These are phyloP conservation scores for Ptilorrhoa leucosticta DNA, from an alignment of 2,113 vertebrate genomes.

Conservation along the genomic window DNA sequence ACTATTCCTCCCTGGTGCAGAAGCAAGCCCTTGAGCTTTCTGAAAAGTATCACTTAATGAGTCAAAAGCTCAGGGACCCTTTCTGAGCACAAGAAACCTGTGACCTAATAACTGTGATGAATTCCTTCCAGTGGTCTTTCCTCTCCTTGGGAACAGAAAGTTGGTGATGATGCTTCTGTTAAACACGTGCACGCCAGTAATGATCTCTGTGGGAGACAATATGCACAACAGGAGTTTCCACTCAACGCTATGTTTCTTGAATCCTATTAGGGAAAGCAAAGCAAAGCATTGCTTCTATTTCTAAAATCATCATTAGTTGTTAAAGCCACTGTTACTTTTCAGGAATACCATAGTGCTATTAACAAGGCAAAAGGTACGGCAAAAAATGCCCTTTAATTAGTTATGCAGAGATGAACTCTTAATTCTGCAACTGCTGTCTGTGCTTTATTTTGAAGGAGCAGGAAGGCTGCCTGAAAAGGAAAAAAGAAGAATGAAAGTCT, in stretches of 20 bases:
- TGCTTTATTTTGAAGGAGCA: background rate
- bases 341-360: background rate
- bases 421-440: background rate
- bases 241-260: background rate
- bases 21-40: background rate
- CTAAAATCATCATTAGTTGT: background rate
- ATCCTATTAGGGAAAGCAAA: background rate
- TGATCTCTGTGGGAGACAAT: background rate
- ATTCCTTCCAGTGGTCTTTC: background rate
- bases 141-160: background rate
- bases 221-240: background rate
- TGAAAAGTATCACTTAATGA: background rate
- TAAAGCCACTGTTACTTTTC: background rate
- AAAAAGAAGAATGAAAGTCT: background rate
- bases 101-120: background rate
- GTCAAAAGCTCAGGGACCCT: background rate
- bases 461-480: background rate
- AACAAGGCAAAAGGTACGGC: background rate
- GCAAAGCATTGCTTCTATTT: background rate
- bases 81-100: background rate
- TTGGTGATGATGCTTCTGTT: background rate
- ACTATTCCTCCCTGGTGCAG: background rate
- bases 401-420: background rate
- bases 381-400: background rate
- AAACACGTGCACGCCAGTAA: rapidly evolving